Base-by-base conservation (phyloP, 2,888 invertebrate species). In the Camptogramma bilineatum region DNA sequence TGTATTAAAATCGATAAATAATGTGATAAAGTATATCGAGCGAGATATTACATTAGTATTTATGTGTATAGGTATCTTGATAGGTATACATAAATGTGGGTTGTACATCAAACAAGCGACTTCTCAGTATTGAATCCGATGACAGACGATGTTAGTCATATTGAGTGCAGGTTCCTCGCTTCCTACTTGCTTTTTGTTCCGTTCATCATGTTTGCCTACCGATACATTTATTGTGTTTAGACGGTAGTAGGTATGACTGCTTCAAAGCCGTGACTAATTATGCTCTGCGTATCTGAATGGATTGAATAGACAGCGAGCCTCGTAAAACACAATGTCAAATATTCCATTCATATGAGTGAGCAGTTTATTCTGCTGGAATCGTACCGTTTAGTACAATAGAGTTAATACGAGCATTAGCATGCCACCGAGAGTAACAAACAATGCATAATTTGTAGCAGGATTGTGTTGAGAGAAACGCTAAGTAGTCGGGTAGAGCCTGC, bases 311-410 rank as follows among this genome's bases (percentile, higher is more conserved):
- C 53, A 50, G 47, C n/a, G 19, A 66, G 70, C 73, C 28, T 62
- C 53, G 64, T 64, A 51, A 56, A 66, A 66, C 44, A 68, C 83
- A 83, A 83, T 84, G 83, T 81, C 80, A 81, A 81, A 83, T 81
- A 77, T 79, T 84, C 81, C 85, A 84, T 85, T 88, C 82, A 83
- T 79, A 73, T 73, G 68, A 68, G 57, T 65, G 54, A 62, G 55
- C 51, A 66, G 71, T 76, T 77, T 76, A 76, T 77, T 76, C 75
- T 75, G 70, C 72, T 75, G 73, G 66, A 70, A 64, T 58, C 50
- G 64, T 75, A 70, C 69, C 65, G 56, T 72, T 81, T 77, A 77
- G 64, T 71, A 74, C 64, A 62, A 73, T 66, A 58, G 65, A 72
- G 80, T 63, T 80, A 79, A 78, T 77, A 57, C 57, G 59, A 68